Base-by-base conservation (phyloP, 2,113 vertebrate genomes). In the Bucco capensis region DNA sequence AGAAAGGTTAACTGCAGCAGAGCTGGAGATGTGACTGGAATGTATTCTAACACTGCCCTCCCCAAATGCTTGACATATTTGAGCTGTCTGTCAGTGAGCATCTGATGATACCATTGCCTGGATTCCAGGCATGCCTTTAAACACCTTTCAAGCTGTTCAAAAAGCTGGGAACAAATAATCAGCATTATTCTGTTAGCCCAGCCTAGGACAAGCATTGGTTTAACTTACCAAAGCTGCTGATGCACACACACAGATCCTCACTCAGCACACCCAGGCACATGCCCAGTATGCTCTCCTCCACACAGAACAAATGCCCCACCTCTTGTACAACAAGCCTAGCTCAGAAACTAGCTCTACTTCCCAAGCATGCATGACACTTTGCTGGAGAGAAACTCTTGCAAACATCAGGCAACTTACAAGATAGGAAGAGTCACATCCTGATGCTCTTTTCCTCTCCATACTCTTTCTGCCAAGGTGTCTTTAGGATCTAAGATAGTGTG, bases 41-140 rank as follows among this genome's bases (percentile, higher is more conserved):
- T 37, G 53, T 67, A 78, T 72, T 86, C 86, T 94, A 80, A 71
- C 78, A 65, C 89, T 84, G 82, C 81, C 61, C 60, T 71, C 80
- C 65, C 38, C 13, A 25, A 37, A 75, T 40, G 77, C 86, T 60
- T 50, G 69, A 31, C 49, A 8, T 86, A 72, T 33, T 69, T 87
- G 5, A 92, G 78, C 91, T 86, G 82, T 88, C 83, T 89, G 77
- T 61, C 89, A 93, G 78, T 72, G 81, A 31, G 49, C 86, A 84
- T 60, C 81, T 47, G 23, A 40, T 2, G 14, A 78, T 83, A 83
- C 65, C 92, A 22, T 12, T 51, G 83, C 60, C 37, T 31, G 69
- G 69, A 92, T 88, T 47, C 88, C 90, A 70, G 50, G 12, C 65
- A 23, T 74, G 92, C 51, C 44, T 86, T 51, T 66, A 77, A 47